phyloP scores from a whole-genome alignment of 1,140 invertebrate species.

The Arion vulgaris region DNA sequence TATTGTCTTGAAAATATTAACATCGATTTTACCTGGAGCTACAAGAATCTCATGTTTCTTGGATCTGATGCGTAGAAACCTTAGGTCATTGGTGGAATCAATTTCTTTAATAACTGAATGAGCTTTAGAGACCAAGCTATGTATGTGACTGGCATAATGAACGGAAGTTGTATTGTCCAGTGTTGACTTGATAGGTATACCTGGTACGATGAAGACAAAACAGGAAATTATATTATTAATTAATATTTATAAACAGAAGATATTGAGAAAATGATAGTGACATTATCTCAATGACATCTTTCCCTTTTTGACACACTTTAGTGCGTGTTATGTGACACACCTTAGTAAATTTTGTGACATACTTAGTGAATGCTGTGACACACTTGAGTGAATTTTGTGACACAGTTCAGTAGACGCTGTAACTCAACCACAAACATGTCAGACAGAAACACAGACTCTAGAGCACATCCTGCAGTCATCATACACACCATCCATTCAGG shows the following conservation, averaged over 20 bases:
- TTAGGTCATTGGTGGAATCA: slow-evolving; percentile 96
- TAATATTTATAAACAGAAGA: background rate
- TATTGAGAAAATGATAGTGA: background rate
- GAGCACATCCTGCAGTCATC: no score
- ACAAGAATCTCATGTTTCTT: slow-evolving; percentile 99
- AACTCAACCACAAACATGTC: no score
- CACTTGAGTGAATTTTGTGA: no score
- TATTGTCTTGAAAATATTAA: no score
- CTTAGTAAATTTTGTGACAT: no score
- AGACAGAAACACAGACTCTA: no score
- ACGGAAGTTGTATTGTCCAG: slow-evolving; percentile 96
- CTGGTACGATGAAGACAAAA: slow-evolving; percentile 54
- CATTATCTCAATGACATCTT: background rate
- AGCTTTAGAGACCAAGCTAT: slow-evolving; percentile 92
- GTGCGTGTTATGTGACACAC: no score
- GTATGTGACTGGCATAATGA: slow-evolving; percentile 94
- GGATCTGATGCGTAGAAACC: slow-evolving; percentile 93
- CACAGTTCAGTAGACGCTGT: no score
- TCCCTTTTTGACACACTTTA: background rate
- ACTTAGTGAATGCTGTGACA: no score
- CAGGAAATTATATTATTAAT: background rate
- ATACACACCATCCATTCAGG: no score
- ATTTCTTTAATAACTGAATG: slow-evolving; percentile 93
- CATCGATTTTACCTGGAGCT: slow-evolving; percentile 85
- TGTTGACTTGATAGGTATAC: slow-evolving; percentile 94